phyloP scores from a whole-genome alignment of 2,888 invertebrate species.

The Aleiodes testaceus region DNA sequence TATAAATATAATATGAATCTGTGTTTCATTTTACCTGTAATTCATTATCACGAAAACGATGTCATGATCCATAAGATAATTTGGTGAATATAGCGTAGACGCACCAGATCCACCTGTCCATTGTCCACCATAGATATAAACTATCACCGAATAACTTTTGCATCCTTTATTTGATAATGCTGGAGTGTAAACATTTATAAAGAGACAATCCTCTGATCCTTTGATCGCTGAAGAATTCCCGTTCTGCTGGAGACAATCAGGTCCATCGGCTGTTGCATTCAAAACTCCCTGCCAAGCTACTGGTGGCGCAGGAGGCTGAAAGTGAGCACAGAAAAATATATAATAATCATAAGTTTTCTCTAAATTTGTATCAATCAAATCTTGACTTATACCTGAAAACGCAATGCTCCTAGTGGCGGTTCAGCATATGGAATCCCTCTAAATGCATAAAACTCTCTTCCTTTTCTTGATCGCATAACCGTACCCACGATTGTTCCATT shows the following conservation, averaged over 20 bases:
- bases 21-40: slow-evolving; percentile 7
- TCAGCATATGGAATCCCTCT: slow-evolving; percentile 78
- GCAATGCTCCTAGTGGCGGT: slow-evolving; percentile 76
- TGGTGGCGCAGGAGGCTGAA: not conserved
- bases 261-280: slow-evolving; percentile 76
- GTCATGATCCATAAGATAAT: slow-evolving; percentile 79
- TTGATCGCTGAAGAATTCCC: slow-evolving; percentile 78
- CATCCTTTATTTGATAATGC: slow-evolving; percentile 67
- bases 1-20: no score
- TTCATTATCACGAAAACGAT: slow-evolving; percentile 76
- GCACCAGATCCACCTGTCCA: not conserved
- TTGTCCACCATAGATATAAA: not conserved
- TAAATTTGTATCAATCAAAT: no score
- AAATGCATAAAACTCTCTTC: slow-evolving; percentile 76
- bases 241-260: slow-evolving; percentile 83
- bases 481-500: no score
- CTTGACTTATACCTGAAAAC: slow-evolving; percentile 76
- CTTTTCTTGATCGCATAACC: slow-evolving; percentile 53
- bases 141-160: slow-evolving; percentile 74
- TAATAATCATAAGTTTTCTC: no score
- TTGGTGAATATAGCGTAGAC: slow-evolving; percentile 77
- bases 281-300: not conserved
- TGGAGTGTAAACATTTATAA: slow-evolving; percentile 80
- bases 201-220: slow-evolving; percentile 86
- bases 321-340: not conserved